These are phyloP conservation scores for Oscheius sp. DNA, from an alignment of 1,140 invertebrate species.

Conservation along the genomic window DNA sequence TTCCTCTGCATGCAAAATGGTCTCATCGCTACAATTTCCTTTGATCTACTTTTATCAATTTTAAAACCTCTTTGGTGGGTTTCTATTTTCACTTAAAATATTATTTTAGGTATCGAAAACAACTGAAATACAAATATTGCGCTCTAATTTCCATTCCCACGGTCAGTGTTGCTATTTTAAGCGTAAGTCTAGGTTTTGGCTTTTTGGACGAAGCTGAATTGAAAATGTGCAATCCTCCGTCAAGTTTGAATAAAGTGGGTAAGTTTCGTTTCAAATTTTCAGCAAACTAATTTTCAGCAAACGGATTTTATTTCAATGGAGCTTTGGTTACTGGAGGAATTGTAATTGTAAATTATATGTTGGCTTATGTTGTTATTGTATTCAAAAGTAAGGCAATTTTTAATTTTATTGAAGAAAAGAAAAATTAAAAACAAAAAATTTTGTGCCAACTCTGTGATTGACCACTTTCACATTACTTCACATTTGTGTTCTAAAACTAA, in stretches of 20 bases:
- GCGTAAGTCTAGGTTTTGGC: not conserved
- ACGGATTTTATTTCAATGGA: slow-evolving; percentile 1
- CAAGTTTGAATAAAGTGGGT: not conserved
- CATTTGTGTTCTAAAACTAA: no score
- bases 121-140: not conserved
- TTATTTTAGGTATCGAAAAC: slow-evolving; percentile 5
- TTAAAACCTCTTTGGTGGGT: not conserved
- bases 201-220: not conserved
- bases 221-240: slow-evolving; percentile 8
- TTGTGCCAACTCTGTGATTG: no score
- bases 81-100: not conserved
- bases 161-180: not conserved
- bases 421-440: no score
- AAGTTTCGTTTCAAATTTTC: no score
- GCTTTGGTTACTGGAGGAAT: slow-evolving; percentile 4
- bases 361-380: not conserved
- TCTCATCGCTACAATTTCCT: not conserved
- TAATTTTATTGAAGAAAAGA: no score
- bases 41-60: slow-evolving; percentile 13
- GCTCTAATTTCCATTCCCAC: not conserved
- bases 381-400: not conserved
- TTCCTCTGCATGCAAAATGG: slow-evolving; percentile 2
- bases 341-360: not conserved
- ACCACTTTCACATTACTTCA: no score
- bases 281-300: no score